phyloP scores from a whole-genome alignment of 2,888 invertebrate species.

The Leucania comma region DNA sequence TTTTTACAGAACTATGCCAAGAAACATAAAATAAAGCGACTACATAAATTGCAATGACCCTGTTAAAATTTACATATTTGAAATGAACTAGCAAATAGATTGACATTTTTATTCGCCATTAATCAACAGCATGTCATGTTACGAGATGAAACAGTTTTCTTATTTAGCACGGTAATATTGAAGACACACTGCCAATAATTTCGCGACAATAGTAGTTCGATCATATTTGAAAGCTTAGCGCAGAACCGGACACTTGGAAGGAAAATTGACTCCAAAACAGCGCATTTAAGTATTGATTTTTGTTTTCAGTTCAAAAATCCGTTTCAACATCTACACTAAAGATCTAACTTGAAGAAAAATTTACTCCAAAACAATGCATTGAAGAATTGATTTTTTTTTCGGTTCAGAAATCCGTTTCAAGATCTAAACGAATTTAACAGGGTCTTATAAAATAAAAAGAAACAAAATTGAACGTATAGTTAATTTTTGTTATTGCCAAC shows the following conservation, averaged over 20 bases:
- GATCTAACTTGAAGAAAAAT: constrained; percentile 1
- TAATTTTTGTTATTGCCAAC: constrained; percentile 48
- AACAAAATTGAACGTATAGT: constrained; percentile 20
- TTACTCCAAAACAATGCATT: not conserved
- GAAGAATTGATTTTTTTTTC: not conserved
- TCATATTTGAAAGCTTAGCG: constrained; percentile 35
- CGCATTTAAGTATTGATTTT: not conserved
- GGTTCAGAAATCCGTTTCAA: not conserved
- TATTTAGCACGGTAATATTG: constrained; percentile 40
- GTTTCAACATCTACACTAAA: too few relatives aligned
- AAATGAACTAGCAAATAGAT: constrained; percentile 50
- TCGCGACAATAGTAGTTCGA: constrained; percentile 32
- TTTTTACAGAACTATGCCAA: constrained; percentile 36
- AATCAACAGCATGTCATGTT: constrained; percentile 42
- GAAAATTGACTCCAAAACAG: not conserved
- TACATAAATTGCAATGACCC: constrained; percentile 48
- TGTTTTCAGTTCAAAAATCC: not conserved
- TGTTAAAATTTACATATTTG: constrained; percentile 49
- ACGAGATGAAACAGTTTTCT: constrained; percentile 45
- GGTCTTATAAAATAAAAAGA: constrained; percentile 23
- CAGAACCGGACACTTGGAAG: constrained; percentile 2
- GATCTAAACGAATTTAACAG: constrained; percentile 29
- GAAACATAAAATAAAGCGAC: constrained; percentile 39
- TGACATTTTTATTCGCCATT: constrained; percentile 55
- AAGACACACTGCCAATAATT: constrained; percentile 32